Conservation (phyloP, 53 echinoderm and acorn worm genomes). For the Apostichopus leukothele region DNA sequence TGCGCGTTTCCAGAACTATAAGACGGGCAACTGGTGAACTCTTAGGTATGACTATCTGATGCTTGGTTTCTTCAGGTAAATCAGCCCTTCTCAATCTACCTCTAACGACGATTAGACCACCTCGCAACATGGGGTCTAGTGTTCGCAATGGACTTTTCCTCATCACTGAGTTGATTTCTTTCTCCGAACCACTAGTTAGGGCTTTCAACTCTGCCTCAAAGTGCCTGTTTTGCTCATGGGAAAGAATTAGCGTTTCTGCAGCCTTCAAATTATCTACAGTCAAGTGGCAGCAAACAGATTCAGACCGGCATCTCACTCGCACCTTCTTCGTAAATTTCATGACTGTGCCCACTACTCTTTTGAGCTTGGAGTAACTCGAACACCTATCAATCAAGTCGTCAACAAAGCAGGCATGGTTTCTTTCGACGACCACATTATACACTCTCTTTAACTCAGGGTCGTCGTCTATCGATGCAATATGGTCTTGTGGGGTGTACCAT, state of each 20-base stretch:
- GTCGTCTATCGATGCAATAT: neutral
- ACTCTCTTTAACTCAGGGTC: constrained; percentile 12
- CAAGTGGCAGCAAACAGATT: constrained; percentile 47
- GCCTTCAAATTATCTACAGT: constrained; percentile 27
- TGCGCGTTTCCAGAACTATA: constrained; percentile 15
- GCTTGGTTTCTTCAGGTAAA: constrained; percentile 28
- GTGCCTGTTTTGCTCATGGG: neutral
- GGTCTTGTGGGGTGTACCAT: no score
- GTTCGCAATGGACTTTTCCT: neutral
- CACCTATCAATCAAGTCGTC: neutral
- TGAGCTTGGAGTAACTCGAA: neutral
- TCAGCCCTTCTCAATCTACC: constrained; percentile 43
- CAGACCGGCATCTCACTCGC: constrained; percentile 5
- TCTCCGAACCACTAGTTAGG: no score
- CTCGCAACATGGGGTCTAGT: constrained; percentile 25
- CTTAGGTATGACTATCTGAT: constrained; percentile 53
- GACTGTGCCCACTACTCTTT: neutral
- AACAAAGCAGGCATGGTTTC: neutral
- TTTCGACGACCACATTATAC: neutral
- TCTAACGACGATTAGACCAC: constrained; percentile 52
- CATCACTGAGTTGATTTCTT: no score
- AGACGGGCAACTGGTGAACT: constrained; percentile 13
- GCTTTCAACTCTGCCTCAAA: neutral
- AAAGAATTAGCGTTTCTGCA: neutral
- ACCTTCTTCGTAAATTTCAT: no score